Evolutionary conservation across 2,888 invertebrate species (phyloP).

Genomic region (Pseudeuparius sepicola): DNA sequence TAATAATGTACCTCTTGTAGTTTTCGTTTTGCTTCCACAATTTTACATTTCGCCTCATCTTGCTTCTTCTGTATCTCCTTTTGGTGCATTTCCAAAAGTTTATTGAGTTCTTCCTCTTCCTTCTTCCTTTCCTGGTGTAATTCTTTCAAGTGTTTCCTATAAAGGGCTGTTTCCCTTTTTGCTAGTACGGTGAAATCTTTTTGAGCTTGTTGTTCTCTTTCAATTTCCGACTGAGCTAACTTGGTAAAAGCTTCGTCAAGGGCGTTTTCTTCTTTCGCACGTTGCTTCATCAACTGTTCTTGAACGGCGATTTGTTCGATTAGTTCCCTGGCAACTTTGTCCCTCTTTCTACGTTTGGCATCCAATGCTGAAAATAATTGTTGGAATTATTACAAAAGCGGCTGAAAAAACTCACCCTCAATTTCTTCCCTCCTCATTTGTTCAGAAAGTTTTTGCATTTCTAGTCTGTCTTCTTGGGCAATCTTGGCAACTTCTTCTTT

Average conservation of each 20-base stretch:
- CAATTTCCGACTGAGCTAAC: constrained; percentile 31
- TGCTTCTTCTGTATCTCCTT: constrained; percentile 31
- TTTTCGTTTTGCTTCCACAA: constrained; percentile 30
- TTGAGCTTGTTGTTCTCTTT: constrained; percentile 28
- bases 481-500: constrained; percentile 29
- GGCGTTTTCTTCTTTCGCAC: constrained; percentile 33
- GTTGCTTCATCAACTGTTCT: constrained; percentile 28
- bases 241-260: constrained; percentile 31
- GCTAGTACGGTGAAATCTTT: constrained; percentile 25
- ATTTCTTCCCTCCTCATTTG: constrained; percentile 31
- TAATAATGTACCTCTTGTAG: constrained; percentile 32
- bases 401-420: constrained; percentile 24
- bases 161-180: constrained; percentile 31
- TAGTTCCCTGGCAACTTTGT: constrained; percentile 29
- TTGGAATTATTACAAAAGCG: background rate
- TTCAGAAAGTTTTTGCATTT: constrained; percentile 29
- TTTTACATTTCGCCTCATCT: constrained; percentile 33
- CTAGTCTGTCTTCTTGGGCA: constrained; percentile 30
- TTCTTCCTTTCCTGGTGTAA: constrained; percentile 30
- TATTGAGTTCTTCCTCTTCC: constrained; percentile 31
- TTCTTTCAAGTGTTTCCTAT: constrained; percentile 31
- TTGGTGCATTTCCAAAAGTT: constrained; percentile 29
- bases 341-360: constrained; percentile 26
- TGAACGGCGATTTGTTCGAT: constrained; percentile 32
- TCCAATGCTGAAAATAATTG: constrained; percentile 20